These are phyloP conservation scores for Centropus bengalensis DNA, from an alignment of 2,113 vertebrate species.

Conservation along the genomic window DNA sequence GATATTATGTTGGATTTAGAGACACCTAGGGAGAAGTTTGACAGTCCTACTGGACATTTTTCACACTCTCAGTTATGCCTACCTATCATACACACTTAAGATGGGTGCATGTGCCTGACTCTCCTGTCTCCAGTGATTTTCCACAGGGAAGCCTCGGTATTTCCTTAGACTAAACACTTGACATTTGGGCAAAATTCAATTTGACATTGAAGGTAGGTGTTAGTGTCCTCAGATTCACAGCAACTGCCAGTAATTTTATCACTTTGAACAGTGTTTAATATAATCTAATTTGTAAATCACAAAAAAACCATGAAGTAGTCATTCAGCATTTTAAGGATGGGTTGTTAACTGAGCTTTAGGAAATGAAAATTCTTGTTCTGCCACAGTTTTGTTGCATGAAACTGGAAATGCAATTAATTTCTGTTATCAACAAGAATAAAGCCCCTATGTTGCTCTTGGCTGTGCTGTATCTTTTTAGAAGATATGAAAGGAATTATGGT, in stretches of 20 bases:
- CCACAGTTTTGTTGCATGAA: neutral
- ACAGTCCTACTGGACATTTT: neutral
- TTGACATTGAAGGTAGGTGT: neutral
- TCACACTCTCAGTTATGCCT: neutral
- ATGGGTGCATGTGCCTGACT: neutral
- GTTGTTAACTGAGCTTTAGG: neutral
- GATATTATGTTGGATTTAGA: neutral
- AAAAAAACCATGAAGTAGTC: neutral
- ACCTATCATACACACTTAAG: neutral
- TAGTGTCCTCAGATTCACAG: neutral
- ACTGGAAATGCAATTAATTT: neutral
- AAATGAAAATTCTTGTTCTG: neutral
- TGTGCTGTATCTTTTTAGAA: neutral
- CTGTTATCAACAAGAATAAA: neutral
- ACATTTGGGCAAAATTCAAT: neutral
- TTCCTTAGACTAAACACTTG: neutral
- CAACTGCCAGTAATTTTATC: neutral
- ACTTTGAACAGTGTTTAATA: neutral
- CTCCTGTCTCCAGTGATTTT: neutral
- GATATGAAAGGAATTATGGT: neutral
- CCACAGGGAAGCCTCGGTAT: neutral
- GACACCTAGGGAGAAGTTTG: neutral
- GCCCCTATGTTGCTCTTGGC: neutral
- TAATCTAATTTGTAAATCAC: neutral
- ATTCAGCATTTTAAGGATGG: neutral